A percentile compares a stretch with the other conserved stretches of the same genome.
phyloP scores from a whole-genome alignment of 1,140 invertebrate species.

The Drosophila nigrodunni region DNA sequence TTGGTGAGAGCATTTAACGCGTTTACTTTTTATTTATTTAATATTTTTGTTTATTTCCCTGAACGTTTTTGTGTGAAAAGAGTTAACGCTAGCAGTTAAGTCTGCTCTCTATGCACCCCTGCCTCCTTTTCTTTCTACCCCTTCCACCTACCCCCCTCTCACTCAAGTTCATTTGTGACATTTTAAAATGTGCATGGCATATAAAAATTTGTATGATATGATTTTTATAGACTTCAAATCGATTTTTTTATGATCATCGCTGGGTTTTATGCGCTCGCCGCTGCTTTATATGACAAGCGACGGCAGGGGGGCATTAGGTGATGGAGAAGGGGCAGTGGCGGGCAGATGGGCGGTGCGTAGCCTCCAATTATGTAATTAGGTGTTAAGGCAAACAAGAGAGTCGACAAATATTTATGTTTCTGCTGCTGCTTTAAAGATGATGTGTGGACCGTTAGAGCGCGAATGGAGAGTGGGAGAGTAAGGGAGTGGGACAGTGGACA shows the following conservation, averaged over 20 bases:
- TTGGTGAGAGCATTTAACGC: neutral
- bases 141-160: neutral
- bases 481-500: no score
- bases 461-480: neutral
- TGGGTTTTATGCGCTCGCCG: conserved; percentile 65
- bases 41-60: conserved; percentile 23
- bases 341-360: neutral
- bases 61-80: conserved; percentile 23
- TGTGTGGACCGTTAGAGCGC: conserved; percentile 4
- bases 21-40: neutral
- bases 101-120: neutral
- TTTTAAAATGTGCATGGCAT: conserved; percentile 56
- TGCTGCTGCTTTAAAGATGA: conserved; percentile 3
- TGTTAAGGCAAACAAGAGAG: conserved; percentile 61
- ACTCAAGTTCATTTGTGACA: conserved; percentile 16
- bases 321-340: neutral
- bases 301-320: conserved; percentile 7
- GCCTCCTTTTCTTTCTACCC: neutral
- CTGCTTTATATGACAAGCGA: conserved; percentile 73
- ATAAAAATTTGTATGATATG: conserved; percentile 82
- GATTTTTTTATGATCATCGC: conserved; percentile 79
- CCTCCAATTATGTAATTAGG: conserved; percentile 76
- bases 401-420: conserved; percentile 42
- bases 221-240: conserved; percentile 82
- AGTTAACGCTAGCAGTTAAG: conserved; percentile 33